Evolutionary conservation across 2,797 vertebrate genomes (phyloP).

Genomic region (Synanceia verrucosa): DNA sequence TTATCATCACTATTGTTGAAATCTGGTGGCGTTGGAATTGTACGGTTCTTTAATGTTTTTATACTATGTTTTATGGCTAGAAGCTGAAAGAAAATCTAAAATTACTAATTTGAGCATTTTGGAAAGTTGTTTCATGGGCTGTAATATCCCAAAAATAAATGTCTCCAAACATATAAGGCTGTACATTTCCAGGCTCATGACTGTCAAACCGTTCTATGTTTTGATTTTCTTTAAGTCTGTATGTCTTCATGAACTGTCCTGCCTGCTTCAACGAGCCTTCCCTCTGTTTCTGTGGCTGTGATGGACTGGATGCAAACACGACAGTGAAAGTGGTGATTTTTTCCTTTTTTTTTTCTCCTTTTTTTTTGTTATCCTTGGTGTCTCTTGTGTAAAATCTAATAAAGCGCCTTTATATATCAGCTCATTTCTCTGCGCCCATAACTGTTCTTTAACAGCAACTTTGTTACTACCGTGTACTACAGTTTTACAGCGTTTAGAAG

Average conservation of each 20-base stretch:
- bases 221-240: no score
- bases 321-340: constrained; percentile 20
- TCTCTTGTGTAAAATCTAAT: constrained; percentile 62
- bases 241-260: constrained; percentile 29
- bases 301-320: constrained; percentile 10
- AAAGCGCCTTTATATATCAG: constrained; percentile 55
- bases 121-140: background rate
- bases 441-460: constrained; percentile 24
- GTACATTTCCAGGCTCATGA: constrained; percentile 49
- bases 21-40: constrained; percentile 54
- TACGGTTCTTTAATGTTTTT: constrained; percentile 3
- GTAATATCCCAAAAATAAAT: background rate
- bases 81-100: background rate
- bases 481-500: background rate
- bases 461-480: no score
- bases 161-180: constrained; percentile 7
- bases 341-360: background rate
- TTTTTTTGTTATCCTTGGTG: constrained; percentile 34
- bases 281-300: constrained; percentile 15
- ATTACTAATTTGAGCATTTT: background rate
- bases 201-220: no score
- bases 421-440: constrained; percentile 17
- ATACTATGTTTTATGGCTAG: background rate
- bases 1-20: constrained; percentile 7
- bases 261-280: constrained; percentile 14